A percentile compares a stretch with the other conserved stretches of the same genome.
These are phyloP conservation scores for Hydractinia echinata DNA, from an alignment of 30 jellyfish, hydroid and myxozoan genomes.

Conservation along the genomic window DNA sequence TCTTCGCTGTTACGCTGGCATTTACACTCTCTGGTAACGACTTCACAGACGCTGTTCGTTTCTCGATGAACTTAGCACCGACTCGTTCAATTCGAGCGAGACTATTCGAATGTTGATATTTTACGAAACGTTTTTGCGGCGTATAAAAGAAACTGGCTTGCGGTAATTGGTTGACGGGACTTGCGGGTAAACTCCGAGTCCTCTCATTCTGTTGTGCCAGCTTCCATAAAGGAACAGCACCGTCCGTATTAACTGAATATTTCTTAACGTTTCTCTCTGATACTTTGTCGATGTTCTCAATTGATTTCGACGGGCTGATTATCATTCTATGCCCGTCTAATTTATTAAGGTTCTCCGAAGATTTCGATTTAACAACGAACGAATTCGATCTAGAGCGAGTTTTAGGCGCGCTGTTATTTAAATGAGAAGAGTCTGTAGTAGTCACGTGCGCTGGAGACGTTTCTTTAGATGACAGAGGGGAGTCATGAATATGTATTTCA, in stretches of 20 bases:
- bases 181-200: slow-evolving; percentile 6
- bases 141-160: slow-evolving; percentile 14
- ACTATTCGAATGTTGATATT: neutral
- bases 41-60: neutral
- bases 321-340: neutral
- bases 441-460: neutral
- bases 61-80: slow-evolving; percentile 2
- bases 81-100: slow-evolving; percentile 5
- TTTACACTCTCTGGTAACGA: neutral
- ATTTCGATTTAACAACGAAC: neutral
- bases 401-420: neutral
- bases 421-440: neutral
- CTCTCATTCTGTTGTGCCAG: slow-evolving; percentile 11
- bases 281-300: neutral
- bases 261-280: neutral
- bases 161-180: neutral
- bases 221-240: slow-evolving; percentile 17
- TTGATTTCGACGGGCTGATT: neutral
- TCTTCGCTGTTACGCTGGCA: neutral
- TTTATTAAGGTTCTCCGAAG: slow-evolving; percentile 5
- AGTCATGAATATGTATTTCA: neutral
- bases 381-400: neutral
- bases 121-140: neutral
- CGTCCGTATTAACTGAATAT: slow-evolving; percentile 9
- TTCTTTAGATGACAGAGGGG: neutral